Evolutionary conservation across 2,113 vertebrate species (phyloP).

Genomic region (Ammodytes marinus): DNA sequence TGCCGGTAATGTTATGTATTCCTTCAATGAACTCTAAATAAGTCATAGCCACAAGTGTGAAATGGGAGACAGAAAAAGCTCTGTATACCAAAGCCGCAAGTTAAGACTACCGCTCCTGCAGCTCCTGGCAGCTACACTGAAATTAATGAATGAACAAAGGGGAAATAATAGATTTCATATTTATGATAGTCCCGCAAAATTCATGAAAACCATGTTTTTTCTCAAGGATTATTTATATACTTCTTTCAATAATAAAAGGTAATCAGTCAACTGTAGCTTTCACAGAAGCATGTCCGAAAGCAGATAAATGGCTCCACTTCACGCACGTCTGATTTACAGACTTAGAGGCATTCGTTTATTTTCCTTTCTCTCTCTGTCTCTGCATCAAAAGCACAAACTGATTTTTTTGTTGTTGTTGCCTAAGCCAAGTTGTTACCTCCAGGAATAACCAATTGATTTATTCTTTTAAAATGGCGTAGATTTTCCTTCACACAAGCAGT

Average conservation of each 20-base stretch:
- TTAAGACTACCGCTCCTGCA: slow-evolving; percentile 39
- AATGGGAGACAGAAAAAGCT: slow-evolving; percentile 55
- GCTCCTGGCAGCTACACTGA: slow-evolving; percentile 60
- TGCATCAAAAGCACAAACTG: slow-evolving; percentile 34
- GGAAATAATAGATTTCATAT: slow-evolving; percentile 76
- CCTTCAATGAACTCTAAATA: slow-evolving; percentile 79
- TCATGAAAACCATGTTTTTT: slow-evolving; percentile 62
- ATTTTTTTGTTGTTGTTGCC: slow-evolving; percentile 39
- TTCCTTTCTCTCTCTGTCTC: slow-evolving; percentile 31
- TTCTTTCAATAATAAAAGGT: slow-evolving; percentile 77
- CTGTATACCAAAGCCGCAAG: slow-evolving; percentile 51
- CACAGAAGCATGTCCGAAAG: slow-evolving; percentile 60
- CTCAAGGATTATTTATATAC: slow-evolving; percentile 76
- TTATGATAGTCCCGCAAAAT: slow-evolving; percentile 77
- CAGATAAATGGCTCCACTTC: slow-evolving; percentile 47
- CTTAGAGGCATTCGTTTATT: slow-evolving; percentile 9
- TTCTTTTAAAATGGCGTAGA: slow-evolving; percentile 36
- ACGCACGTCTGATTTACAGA: slow-evolving; percentile 30
- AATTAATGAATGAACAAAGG: slow-evolving; percentile 73
- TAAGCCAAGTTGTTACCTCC: slow-evolving; percentile 46
- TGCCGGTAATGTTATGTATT: slow-evolving; percentile 74
- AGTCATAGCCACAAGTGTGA: slow-evolving; percentile 74
- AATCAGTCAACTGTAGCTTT: slow-evolving; percentile 70
- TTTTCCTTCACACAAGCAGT: slow-evolving; percentile 3
- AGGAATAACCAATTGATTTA: slow-evolving; percentile 46